Evolutionary conservation across 1,140 invertebrate species (phyloP), one percentile per base, ranked within the genome.

Genomic region (Pseudomyrmex cubaensis): DNA sequence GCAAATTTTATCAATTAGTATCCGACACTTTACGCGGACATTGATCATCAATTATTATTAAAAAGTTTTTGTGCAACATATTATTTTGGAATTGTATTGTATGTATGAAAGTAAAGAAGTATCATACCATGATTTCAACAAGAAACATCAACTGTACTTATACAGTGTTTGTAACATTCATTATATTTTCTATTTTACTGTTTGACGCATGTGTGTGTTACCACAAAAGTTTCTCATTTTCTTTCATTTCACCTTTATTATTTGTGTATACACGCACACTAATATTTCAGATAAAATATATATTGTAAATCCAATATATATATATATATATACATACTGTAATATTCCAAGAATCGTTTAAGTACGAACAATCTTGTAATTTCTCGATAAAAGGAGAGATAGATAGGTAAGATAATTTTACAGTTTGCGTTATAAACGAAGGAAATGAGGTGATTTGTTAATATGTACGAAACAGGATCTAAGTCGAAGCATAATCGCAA

Each of bases 331-430:
- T 35, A 57, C 17, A 44, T 56, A 74, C 56, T 77, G 5, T 35
- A 35, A 35, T 35, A 35, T 35, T 35, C 35, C 35, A 25, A 10
- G 50, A 10, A 48, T 66, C 48, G 62, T 25, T 66, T 56, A 67
- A 67, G 8, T 72, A 72, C 44, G 66, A 80, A 61, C 54, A 66
- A 44, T 80, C 76, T 70, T 70, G 22, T 70, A 70, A 80, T 22
- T 57, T 25, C 52, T 78, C 54, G 57, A 80, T 35, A 70, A 20
- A 9, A 15, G 9, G 56, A 72, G 70, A 59, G 44, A 61, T 80
- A 80, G 66, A 10, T 80, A 17, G 44, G 17, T 66, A 57, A 62
- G 62, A 50, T 72, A 70, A 70, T 80, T 80, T 72, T 80, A 72
- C 46, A 80, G 12, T 80, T 72, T 70, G 22, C 61, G 72, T 80